These are phyloP conservation scores for Harpalus rufipes DNA, from an alignment of 2,888 invertebrate species.

Conservation along the genomic window DNA sequence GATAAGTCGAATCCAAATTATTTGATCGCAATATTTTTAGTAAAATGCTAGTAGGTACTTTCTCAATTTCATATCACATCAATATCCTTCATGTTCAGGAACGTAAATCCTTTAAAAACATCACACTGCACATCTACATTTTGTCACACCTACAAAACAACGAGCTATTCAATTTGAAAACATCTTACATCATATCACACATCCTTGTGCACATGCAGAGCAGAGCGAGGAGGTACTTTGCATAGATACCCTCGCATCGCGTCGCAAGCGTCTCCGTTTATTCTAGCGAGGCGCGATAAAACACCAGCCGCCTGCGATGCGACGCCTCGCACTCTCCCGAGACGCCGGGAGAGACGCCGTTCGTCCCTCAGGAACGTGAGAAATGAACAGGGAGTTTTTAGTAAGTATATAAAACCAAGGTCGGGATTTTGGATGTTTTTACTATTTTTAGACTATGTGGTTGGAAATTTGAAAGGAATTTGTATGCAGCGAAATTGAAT, in stretches of 20 bases:
- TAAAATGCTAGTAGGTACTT: too few species aligned
- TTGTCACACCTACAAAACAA: background rate
- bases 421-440: too few species aligned
- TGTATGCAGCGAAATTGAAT: too few species aligned
- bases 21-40: too few species aligned
- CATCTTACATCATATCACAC: conserved; percentile 7
- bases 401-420: too few species aligned
- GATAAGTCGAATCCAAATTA: too few species aligned
- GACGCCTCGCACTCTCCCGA: background rate
- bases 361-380: background rate
- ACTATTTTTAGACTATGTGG: too few species aligned
- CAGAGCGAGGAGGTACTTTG: background rate
- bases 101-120: too few species aligned
- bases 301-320: conserved; percentile 7
- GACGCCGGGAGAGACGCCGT: conserved; percentile 1
- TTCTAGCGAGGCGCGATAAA: conserved; percentile 13
- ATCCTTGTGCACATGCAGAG: background rate
- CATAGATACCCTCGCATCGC: conserved; percentile 11
- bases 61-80: too few species aligned
- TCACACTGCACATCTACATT: background rate
- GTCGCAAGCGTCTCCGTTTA: conserved; percentile 8
- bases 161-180: background rate
- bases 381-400: background rate
- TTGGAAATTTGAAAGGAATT: too few species aligned
- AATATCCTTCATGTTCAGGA: too few species aligned